phyloP scores from a whole-genome alignment of 2,888 invertebrate species.

The Balanococcus diminutus region DNA sequence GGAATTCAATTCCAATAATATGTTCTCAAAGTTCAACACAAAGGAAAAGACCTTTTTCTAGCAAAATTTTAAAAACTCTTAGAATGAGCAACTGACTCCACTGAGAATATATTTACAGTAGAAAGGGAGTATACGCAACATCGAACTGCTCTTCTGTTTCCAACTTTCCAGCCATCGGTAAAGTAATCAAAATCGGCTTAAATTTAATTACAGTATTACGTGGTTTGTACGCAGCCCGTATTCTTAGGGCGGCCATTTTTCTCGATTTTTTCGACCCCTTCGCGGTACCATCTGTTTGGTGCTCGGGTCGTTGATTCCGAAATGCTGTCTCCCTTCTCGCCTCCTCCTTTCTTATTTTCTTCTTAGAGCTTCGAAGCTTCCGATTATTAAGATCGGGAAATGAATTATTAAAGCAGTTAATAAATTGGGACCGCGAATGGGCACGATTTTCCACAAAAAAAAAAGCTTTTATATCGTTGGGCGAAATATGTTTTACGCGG shows the following conservation, averaged over 20 bases:
- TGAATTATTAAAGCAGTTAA: conserved; percentile 6
- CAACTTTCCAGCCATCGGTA: not conserved
- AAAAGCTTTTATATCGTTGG: not conserved
- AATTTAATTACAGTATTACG: conserved; percentile 14
- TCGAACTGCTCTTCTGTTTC: not conserved
- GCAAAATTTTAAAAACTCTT: not conserved
- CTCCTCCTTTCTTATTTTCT: not conserved
- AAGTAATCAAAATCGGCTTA: conserved; percentile 18
- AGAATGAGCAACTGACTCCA: not conserved
- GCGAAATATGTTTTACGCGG: not conserved
- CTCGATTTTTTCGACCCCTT: not conserved
- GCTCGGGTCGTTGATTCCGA: not conserved
- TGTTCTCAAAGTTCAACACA: not conserved
- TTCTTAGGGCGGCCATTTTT: conserved; percentile 2
- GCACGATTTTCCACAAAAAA: conserved; percentile 13
- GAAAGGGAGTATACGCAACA: not conserved
- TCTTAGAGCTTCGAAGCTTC: not conserved
- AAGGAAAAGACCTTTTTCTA: not conserved
- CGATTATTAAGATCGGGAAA: conserved; percentile 6
- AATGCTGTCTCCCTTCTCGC: not conserved
- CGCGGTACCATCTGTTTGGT: not conserved
- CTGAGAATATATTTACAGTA: not conserved
- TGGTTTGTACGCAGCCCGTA: not conserved
- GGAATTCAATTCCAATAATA: not conserved
- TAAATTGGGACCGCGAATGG: not conserved